phyloP scores from a whole-genome alignment of 2,888 invertebrate genomes.

The Neria commutata region DNA sequence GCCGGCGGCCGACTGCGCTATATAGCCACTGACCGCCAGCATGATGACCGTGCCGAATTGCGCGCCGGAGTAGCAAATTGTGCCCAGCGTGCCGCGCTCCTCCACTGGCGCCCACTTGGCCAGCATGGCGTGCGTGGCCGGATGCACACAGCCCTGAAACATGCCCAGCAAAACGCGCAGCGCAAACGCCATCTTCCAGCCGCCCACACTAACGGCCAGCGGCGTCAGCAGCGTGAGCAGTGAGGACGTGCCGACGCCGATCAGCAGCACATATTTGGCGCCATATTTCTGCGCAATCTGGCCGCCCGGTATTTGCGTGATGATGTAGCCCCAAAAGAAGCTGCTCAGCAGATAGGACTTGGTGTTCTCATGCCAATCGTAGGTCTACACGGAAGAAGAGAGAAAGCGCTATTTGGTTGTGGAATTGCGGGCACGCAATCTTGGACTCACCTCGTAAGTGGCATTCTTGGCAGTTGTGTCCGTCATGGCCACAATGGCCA shows the following conservation, averaged over 20 bases:
- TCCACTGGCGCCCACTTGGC: constrained; percentile 74
- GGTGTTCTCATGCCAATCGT: constrained; percentile 65
- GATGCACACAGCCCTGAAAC: constrained; percentile 72
- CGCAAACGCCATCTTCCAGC: constrained; percentile 66
- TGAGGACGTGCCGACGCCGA: constrained; percentile 68
- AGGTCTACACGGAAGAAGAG: constrained; percentile 65
- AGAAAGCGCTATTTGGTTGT: neutral
- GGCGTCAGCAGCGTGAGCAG: constrained; percentile 73
- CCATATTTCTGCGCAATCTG: constrained; percentile 75
- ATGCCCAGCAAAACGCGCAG: constrained; percentile 72
- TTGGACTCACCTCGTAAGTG: constrained; percentile 59
- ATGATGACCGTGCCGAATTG: constrained; percentile 82
- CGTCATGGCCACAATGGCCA: constrained; percentile 78
- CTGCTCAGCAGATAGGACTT: constrained; percentile 68
- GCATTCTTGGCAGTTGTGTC: constrained; percentile 61
- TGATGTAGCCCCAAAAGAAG: constrained; percentile 73
- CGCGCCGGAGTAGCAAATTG: constrained; percentile 74
- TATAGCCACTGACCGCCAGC: constrained; percentile 72
- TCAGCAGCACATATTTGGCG: constrained; percentile 68
- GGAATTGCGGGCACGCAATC: too few relatives aligned
- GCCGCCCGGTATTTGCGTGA: constrained; percentile 70
- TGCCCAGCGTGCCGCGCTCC: constrained; percentile 72
- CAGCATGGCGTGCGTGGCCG: constrained; percentile 71
- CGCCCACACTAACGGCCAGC: constrained; percentile 69
- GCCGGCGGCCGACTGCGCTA: constrained; percentile 71